Percentiles rank a stretch among this genome's conserved stretches.
phyloP scores from a whole-genome alignment of 2,888 invertebrate genomes.

The Hydraecia micacea region DNA sequence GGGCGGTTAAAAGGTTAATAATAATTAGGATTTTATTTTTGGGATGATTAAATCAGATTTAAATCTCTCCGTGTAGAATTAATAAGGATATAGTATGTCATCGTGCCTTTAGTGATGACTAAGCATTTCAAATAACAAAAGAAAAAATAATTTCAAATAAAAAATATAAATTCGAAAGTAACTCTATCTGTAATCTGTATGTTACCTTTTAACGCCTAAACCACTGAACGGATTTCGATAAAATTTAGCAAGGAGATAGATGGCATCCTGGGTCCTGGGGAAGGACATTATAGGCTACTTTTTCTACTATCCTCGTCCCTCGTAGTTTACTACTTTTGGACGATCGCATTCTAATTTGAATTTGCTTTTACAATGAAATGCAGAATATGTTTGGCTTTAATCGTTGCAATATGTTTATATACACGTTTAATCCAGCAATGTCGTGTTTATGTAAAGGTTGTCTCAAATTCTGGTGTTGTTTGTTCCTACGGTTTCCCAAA shows the following conservation, averaged over 20 bases:
- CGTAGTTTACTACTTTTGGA: constrained; percentile 7
- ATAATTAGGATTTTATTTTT: constrained; percentile 9
- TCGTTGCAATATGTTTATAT: neutral
- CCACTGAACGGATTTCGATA: neutral
- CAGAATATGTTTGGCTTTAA: neutral
- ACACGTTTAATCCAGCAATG: neutral
- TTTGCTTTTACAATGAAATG: neutral
- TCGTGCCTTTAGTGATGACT: neutral
- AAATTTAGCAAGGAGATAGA: neutral
- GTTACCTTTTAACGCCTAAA: neutral
- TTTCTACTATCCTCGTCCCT: too few relatives aligned
- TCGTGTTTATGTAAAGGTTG: neutral
- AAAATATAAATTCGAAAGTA: neutral
- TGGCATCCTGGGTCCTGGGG: too few relatives aligned
- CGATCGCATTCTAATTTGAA: neutral
- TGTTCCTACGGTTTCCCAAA: constrained; percentile 14
- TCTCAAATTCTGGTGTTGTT: neutral
- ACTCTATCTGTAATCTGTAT: neutral
- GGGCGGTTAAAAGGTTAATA: too few relatives aligned
- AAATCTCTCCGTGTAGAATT: neutral
- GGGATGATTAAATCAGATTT: neutral
- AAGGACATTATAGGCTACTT: too few relatives aligned
- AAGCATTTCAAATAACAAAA: neutral
- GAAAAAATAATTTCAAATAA: too few relatives aligned
- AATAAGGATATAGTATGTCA: neutral